Conservation (phyloP, 2,113 vertebrate genomes). For the Corythaixoides concolor region DNA sequence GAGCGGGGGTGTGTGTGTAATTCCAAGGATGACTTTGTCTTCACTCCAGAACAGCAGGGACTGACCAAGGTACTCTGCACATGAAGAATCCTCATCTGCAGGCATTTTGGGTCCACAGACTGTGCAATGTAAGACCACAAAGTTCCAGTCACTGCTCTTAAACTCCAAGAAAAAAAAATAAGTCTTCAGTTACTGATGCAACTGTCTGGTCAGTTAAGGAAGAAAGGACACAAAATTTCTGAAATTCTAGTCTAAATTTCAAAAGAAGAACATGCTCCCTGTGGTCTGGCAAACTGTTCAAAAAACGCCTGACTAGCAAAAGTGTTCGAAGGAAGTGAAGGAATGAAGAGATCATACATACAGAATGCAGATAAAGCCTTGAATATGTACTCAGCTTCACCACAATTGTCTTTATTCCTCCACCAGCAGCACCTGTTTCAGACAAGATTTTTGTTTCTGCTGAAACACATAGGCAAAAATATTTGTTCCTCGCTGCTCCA, state of each 20-base stretch:
- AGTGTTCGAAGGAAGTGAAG: background rate
- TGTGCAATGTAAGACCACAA: background rate
- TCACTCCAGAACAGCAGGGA: background rate
- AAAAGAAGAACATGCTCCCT: rapidly evolving
- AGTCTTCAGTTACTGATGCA: too few relatives aligned
- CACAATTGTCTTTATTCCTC: background rate
- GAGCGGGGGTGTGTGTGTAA: background rate
- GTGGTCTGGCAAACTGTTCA: background rate
- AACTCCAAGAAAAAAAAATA: background rate
- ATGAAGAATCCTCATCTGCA: background rate
- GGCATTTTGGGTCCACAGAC: rapidly evolving
- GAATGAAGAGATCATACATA: background rate
- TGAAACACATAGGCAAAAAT: background rate
- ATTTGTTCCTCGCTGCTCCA: background rate
- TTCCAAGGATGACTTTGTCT: background rate
- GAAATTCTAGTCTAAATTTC: background rate
- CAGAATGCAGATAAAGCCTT: background rate
- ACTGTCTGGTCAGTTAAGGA: too few relatives aligned
- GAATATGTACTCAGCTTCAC: background rate
- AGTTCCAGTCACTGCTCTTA: background rate
- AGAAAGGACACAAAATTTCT: too few relatives aligned
- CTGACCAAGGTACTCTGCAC: rapidly evolving
- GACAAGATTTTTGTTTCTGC: background rate
- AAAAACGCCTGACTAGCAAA: background rate
- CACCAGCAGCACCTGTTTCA: background rate